phyloP scores from a whole-genome alignment of 2,888 invertebrate species.

The Synergus umbraculus region DNA sequence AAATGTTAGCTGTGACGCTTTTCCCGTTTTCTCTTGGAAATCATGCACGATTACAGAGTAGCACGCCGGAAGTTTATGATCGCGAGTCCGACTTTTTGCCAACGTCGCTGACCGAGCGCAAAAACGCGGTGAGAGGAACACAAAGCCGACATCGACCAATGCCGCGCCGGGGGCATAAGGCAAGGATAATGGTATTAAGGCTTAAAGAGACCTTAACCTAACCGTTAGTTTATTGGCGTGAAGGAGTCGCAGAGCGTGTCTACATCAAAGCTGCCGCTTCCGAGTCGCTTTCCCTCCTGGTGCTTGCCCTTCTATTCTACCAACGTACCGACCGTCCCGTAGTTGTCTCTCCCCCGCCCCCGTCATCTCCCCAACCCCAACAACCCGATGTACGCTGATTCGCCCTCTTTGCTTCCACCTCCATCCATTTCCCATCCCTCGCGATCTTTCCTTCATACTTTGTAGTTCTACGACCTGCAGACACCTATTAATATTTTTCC shows the following conservation, averaged over 20 bases:
- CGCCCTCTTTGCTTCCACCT: conserved; percentile 18
- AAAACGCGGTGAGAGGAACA: conserved; percentile 39
- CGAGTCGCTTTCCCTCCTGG: conserved; percentile 60
- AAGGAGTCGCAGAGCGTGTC: conserved; percentile 74
- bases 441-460: conserved; percentile 34
- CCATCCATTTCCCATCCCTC: background rate
- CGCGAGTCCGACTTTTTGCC: conserved; percentile 14
- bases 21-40: conserved; percentile 40
- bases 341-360: conserved; percentile 49
- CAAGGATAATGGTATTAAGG: conserved; percentile 74
- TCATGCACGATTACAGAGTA: conserved; percentile 55
- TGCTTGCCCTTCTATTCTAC: conserved; percentile 44
- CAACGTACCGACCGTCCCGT: conserved; percentile 49
- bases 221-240: conserved; percentile 76
- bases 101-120: conserved; percentile 30
- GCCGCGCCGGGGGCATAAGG: conserved; percentile 56
- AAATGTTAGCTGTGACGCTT: conserved; percentile 19
- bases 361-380: background rate
- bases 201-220: conserved; percentile 74
- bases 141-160: conserved; percentile 43
- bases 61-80: conserved; percentile 62
- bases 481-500: conserved; percentile 27
- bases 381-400: conserved; percentile 13
- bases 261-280: conserved; percentile 74
- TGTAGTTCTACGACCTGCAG: conserved; percentile 18